Base-by-base conservation (phyloP, 2,797 vertebrate genomes). In the Liasis olivaceus region DNA sequence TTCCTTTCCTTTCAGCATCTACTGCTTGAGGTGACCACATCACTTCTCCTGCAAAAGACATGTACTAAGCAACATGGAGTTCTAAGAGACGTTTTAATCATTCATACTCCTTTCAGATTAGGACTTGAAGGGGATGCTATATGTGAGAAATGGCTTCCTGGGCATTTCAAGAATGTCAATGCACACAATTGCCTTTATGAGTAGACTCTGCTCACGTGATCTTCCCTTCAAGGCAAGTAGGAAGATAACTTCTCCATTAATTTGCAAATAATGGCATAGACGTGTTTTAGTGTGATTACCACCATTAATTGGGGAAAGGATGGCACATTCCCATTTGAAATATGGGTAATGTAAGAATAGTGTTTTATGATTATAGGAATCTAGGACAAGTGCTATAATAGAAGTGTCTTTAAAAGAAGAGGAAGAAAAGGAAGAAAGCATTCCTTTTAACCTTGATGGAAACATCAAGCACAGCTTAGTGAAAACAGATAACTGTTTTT, bases 401-500 rank as follows among this genome's bases (percentile, higher is more conserved):
- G 36, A 63, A 26, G 62, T 26, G 36, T 22, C 2, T 56, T 36
- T 69, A 56, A 31, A 90, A 59, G 42, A 89, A 28, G 2, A 42
- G 42, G 47, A 6, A 31, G 2, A 69, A 72, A n/a, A 69, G n/a
- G 28, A 4, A 14, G n/a, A n/a, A n/a, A 66, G 11, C 13, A 26
- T 42, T 24, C 22, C 31, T 36, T 89, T 89, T 59, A 66, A 28
- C 12, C 72, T 90, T 90, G 20, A 47, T 81, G 36, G 12, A 88
- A 58, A 62, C 14, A 26, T 13, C 36, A 47, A 88, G 36, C 24
- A 3, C 36, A 63, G 60, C 20, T 66, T 17, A 0, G 22, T 22
- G 94, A 94, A 85, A 94, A 88, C 0, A 92, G 28, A 5, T 92
- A 93, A 88, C 22, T 4, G 81, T 90, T 93, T 93, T 95, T 9